Percentiles rank a stretch among this genome's conserved stretches.
Evolutionary conservation across 2,797 vertebrate genomes (phyloP).

Genomic region (Acipenser transmontanus): DNA sequence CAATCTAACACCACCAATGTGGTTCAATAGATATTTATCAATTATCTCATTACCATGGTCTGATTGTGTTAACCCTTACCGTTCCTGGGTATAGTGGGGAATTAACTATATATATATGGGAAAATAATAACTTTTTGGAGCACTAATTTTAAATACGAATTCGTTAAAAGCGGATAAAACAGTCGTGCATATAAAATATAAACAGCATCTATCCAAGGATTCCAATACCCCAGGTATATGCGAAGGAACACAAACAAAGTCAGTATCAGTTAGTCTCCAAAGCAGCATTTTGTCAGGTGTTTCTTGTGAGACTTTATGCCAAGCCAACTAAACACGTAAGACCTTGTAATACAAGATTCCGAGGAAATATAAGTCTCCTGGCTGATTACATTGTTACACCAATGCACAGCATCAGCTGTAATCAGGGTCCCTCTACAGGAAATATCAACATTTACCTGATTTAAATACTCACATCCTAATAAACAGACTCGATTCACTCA

Average conservation of each 20-base stretch:
- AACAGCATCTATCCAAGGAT: conserved; percentile 34
- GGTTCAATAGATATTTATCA: conserved; percentile 61
- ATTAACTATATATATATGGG: too few relatives aligned
- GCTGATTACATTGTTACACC: conserved; percentile 62
- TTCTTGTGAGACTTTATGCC: conserved; percentile 59
- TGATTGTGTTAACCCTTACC: too few relatives aligned
- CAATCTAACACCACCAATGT: conserved; percentile 53
- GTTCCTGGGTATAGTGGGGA: too few relatives aligned
- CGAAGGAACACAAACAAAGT: conserved; percentile 57
- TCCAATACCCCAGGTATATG: conserved; percentile 46
- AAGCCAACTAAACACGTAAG: conserved; percentile 54
- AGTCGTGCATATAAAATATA: conserved; percentile 9
- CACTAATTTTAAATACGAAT: too few relatives aligned
- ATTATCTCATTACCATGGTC: conserved; percentile 30
- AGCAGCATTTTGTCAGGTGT: conserved; percentile 57
- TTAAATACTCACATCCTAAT: conserved; percentile 28
- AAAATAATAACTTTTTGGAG: too few relatives aligned
- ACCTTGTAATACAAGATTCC: conserved; percentile 51
- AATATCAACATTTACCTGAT: conserved; percentile 63
- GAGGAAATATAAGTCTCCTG: conserved; percentile 52
- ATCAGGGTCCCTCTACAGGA: conserved; percentile 69
- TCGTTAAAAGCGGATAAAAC: too few relatives aligned
- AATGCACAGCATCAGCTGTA: conserved; percentile 71
- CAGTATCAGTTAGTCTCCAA: conserved; percentile 64
- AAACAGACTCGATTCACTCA: too few relatives aligned